Percentiles rank a stretch among this genome's conserved stretches.
phyloP scores from a whole-genome alignment of 2,888 invertebrate genomes.

The Agriopis leucophaearia region DNA sequence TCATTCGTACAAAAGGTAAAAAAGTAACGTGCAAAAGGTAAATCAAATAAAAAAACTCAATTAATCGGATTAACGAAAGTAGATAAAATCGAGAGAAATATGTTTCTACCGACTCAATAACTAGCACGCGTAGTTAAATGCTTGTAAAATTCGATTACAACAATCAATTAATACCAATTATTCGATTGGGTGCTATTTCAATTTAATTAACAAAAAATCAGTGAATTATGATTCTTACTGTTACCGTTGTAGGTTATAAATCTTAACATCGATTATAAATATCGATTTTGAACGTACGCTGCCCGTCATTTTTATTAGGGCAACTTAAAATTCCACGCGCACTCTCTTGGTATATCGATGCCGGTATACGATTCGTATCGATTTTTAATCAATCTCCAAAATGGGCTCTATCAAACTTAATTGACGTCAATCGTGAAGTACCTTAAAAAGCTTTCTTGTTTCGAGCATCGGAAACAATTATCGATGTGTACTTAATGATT shows the following conservation, averaged over 20 bases:
- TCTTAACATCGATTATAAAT: constrained; percentile 49
- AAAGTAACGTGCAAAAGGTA: constrained; percentile 6
- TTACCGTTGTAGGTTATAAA: constrained; percentile 49
- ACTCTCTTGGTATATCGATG: constrained; percentile 40
- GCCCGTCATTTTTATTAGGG: constrained; percentile 56
- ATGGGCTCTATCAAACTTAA: constrained; percentile 79
- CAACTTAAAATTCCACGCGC: constrained; percentile 63
- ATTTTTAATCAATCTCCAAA: constrained; percentile 78
- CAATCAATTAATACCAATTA: constrained; percentile 45
- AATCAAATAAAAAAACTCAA: constrained; percentile 14
- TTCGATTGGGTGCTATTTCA: constrained; percentile 41
- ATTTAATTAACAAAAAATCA: constrained; percentile 44
- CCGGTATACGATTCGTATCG: constrained; percentile 65
- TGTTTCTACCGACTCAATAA: constrained; percentile 25
- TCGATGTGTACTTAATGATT: constrained; percentile 43
- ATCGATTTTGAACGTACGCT: constrained; percentile 52
- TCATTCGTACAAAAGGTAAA: constrained; percentile 1
- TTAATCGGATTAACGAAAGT: constrained; percentile 27
- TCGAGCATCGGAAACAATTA: constrained; percentile 53
- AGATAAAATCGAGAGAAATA: constrained; percentile 24
- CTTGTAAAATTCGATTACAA: constrained; percentile 43
- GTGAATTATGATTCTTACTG: constrained; percentile 53
- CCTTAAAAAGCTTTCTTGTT: constrained; percentile 62
- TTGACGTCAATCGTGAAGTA: constrained; percentile 74
- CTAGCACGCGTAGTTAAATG: constrained; percentile 39